Base-by-base conservation (phyloP, 53 echinoderm and acorn worm genomes). In the Holothuria leucospilota region DNA sequence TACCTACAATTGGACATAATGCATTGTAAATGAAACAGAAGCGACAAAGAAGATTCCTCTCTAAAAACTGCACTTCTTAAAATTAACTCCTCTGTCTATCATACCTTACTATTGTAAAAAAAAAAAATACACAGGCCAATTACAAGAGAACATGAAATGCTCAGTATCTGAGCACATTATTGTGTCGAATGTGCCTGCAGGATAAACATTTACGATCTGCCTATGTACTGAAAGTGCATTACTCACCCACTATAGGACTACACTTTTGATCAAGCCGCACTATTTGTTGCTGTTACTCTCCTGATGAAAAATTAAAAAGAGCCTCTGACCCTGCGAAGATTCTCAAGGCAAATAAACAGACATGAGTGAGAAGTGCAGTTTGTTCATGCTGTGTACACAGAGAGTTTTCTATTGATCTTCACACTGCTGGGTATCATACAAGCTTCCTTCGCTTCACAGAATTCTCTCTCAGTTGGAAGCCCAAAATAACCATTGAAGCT, bases 361-460 rank as follows among this genome's bases (percentile, higher is more conserved):
- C 72, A 72, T 21, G 42, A 72, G 72, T 72, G 72, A 41, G 23
- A 46, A 39, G 23, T 39, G 39, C 68, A 72, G 72, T 72, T 72
- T 72, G 46, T 46, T 72, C 72, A 72, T 72, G 72, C 72, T 72
- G 72, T 72, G 72, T 72, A 72, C 72, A 68, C 68, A 72, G 40
- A 72, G 72, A 41, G 38, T 39, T 2, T 72, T 46, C 46, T 72
- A 72, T 72, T 72, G 72, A 72, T 72, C 72, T 72, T 72, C 72
- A 72, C 72, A 39, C 72, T 72, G 72, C 46, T 39, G 34, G 72
- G 8, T 46, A 72, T 72, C 20, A 12, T 38, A 72, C 40, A 46
- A 39, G 40, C 72, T n/a, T 41, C 13, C 15, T 15, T 72, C 29
- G 49, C 72, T 72, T 41, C 72, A 72, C 15, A 41, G 72, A 39